Evolutionary conservation across 2,113 vertebrate species (phyloP), one percentile per base, ranked within the genome.

Genomic region (Suricata suricatta): DNA sequence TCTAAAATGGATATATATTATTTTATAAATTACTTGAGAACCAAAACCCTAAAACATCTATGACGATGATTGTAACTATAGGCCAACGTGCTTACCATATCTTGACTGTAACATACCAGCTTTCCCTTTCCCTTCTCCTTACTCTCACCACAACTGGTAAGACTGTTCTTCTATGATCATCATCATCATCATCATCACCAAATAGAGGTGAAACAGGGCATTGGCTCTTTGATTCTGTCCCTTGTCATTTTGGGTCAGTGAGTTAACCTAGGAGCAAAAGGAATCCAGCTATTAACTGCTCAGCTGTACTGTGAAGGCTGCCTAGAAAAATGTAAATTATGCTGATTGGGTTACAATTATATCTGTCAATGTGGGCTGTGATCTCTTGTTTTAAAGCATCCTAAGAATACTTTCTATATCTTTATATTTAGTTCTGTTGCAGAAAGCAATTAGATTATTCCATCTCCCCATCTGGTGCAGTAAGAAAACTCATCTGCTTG

Each of bases 401-500:
- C 96, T 97, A 95, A 82, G 93, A 97, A 96, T 97, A 95, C 90
- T 97, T 96, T 96, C 50, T 81, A 0, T 95, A 38, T 72, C 90
- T 96, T 96, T 97, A 96, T 97, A 96, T 97, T 98, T 97, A 94
- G 96, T 95, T 82, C 81, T 94, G 13, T 88, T 96, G 66, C 44
- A 95, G 84, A 97, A 95, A 97, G 95, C 89, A 97, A 54, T 90
- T 96, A 95, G 90, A 93, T 95, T 96, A 87, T 71, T 50, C 76
- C 87, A 71, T 94, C 64, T 88, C 50, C 76, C 96, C 92, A 96
- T 93, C 95, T 97, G 97, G 92, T 92, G 8, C 93, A 92, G 35
- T 81, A 96, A 79, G 95, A 95, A 90, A 90, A 79, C 50, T 92
- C 93, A 88, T 95, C 92, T 97, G 87, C 44, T 77, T 93, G 84